Evolutionary conservation across 1,140 invertebrate species (phyloP), one percentile per base, ranked within the genome.

Genomic region (Magallana angulata): DNA sequence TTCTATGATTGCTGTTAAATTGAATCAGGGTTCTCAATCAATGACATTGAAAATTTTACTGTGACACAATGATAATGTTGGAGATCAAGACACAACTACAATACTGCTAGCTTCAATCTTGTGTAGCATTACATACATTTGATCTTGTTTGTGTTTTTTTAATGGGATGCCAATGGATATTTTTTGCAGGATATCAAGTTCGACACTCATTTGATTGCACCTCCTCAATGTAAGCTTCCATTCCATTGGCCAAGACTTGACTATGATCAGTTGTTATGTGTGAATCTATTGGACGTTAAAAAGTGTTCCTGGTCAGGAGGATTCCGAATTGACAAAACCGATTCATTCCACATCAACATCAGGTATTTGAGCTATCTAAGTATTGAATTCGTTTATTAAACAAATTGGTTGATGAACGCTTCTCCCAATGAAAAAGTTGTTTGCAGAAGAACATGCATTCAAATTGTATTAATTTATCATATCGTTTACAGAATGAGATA

Each of bases 201-300:
- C 18, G 89, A 88, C 58, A 90, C 92, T 57, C 91, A 92, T 95
- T 90, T 98, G 92, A 96, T 96, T 88, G 97, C 98, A 1, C 96
- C 98, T 88, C 96, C 98, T 4, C 97, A 97, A 88, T 98, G 97
- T 94, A 97, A 97, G 93, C 96, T 99, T 94, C 97, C 98, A 14
- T 99, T 98, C 95, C 98, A 99, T 95, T 99, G 98, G 98, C 97
- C 98, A 58, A 96, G 98, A 88, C 96, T 97, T 90, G 98, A 99
- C 92, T 97, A 97, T 89, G 97, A 98, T 91, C 97, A 97, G 92
- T 95, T 99, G 80, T 95, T 99, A 1, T 99, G 98, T 95, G 96
- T 99, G 0, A 96, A 97, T 57, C 96, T 98, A 62, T 94, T 97
- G 82, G 48, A 96, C 85, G 89, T 91, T 62, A 86, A 89, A n/a